Percentiles rank a stretch among this genome's conserved stretches.
Conservation (phyloP, 2,113 vertebrate genomes). For the Sorex fumeus region DNA sequence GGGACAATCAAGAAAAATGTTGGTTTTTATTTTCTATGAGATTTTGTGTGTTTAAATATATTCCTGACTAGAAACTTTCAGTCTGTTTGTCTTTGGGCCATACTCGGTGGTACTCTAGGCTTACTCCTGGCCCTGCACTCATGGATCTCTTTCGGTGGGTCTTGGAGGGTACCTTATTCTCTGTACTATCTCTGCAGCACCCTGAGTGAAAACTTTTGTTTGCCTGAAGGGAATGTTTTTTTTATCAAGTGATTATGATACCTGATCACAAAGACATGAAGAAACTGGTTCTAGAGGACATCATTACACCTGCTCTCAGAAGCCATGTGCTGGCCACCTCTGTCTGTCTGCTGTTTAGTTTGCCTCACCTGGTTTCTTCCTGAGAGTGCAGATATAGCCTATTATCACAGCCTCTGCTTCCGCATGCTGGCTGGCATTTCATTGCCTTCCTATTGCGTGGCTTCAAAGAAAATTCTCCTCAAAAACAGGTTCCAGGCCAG, state of each 20-base stretch:
- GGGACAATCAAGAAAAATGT: background rate
- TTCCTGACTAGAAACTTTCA: conserved; percentile 16
- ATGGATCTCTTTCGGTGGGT: no score
- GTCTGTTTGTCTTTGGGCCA: no score
- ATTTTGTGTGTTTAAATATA: background rate
- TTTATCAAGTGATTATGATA: background rate
- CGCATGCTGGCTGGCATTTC: background rate
- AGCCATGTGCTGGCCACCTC: background rate
- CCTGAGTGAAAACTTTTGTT: background rate
- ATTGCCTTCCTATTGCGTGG: no score
- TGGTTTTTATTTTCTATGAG: conserved; percentile 1
- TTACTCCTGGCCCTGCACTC: no score
- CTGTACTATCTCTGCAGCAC: no score
- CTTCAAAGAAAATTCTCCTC: background rate
- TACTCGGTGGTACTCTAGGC: no score
- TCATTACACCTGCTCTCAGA: no score
- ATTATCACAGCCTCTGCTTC: background rate
- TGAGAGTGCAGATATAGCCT: background rate
- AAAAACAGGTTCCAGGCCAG: no score
- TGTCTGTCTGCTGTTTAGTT: background rate
- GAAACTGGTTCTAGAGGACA: background rate
- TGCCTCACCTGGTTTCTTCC: background rate
- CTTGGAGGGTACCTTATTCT: no score
- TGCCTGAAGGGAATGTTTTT: background rate
- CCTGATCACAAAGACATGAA: background rate